Base-by-base conservation (phyloP, 2,113 vertebrate species). In the Hiodon tergisus region DNA sequence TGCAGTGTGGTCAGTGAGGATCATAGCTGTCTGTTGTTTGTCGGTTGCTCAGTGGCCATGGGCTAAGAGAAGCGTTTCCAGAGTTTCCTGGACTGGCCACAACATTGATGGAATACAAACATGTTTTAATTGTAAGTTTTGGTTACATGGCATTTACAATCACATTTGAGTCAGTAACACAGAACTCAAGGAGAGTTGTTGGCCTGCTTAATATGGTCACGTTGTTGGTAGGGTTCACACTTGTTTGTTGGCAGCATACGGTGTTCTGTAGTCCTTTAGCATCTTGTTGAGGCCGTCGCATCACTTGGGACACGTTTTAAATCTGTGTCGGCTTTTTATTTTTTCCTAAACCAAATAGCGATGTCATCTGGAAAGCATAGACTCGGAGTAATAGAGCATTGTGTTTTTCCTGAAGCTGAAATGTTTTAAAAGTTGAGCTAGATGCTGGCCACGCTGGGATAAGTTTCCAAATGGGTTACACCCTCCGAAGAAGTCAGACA, bases 361-460 rank as follows among this genome's bases (percentile, higher is more conserved):
- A 80, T 76, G 77, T 72, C 82, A 85, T 85, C 85, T 87, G 86
- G 82, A 85, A 86, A 11, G 51, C 70, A 85, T 84, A 77, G 78
- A 75, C 73, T 48, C 52, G 2, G 7, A 71, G 63, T 71, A 67
- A 13, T 31, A 53, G 3, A 51, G 52, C n/a, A 71, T 53, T 75
- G 67, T 69, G 77, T 78, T 53, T 71, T 76, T 68, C 17, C 77
- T 50, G 52, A 47, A 73, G 66, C 62, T 53, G 67, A 50, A 76
- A 71, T 77, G 69, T 67, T 70, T 79, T 73, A 51, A 10, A 68
- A 52, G 48, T 52, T 69, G 67, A 8, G 47, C 31, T 14, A 31
- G n/a, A 60, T 47, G 14, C 13, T 11, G 46, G 63, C n/a, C 11
- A 4, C 11, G n/a, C 54, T 17, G 61, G 61, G 61, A 63, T 6